Base-by-base conservation (phyloP, 2,113 vertebrate genomes). In the rabbit (Oryctolagus cuniculus) region DNA sequence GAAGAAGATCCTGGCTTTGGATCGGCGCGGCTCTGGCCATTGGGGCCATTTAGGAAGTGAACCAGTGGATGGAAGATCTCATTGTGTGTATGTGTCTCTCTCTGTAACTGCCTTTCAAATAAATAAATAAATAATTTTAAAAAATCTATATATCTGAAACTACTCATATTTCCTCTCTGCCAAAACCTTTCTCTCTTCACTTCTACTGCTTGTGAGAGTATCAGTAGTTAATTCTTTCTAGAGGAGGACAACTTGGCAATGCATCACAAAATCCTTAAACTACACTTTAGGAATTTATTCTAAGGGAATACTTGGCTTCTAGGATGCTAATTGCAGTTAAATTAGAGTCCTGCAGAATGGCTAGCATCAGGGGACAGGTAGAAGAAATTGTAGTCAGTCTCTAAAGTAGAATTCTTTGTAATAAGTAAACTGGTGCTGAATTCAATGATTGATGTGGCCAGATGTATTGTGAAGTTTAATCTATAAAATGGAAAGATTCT, bases 291-390 rank as follows among this genome's bases (percentile, higher is more conserved):
- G 7, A 89, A 89, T 87, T 73, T 70, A 55, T 77, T 63, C 34
- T 86, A 73, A 91, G 82, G 78, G 90, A 81, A 73, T 17, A 61
- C 7, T 92, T 63, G 79, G 51, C 29, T 87, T 93, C 73, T 36
- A 93, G 3, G 12, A 73, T 51, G 11, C 51, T 55, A 85, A 78
- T 82, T 86, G 49, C 25, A 81, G 69, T 27, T 82, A 89, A 82
- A 91, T 25, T 73, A 38, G 24, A 91, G 74, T 78, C 44, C 58
- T 44, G 29, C 9, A 67, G 69, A 81, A 72, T 90, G 22, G 49
- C 87, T 93, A 24, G 24, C 36, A 31, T 53, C 55, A 73, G 69
- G 13, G 34, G 91, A 49, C 31, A 82, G 3, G 66, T 31, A 70
- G 75, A 55, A 25, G 67, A 27, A 74, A 90, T 36, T 61, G 53